Evolutionary conservation across 2,888 invertebrate species (phyloP).

Genomic region (Gryllus longicercus): DNA sequence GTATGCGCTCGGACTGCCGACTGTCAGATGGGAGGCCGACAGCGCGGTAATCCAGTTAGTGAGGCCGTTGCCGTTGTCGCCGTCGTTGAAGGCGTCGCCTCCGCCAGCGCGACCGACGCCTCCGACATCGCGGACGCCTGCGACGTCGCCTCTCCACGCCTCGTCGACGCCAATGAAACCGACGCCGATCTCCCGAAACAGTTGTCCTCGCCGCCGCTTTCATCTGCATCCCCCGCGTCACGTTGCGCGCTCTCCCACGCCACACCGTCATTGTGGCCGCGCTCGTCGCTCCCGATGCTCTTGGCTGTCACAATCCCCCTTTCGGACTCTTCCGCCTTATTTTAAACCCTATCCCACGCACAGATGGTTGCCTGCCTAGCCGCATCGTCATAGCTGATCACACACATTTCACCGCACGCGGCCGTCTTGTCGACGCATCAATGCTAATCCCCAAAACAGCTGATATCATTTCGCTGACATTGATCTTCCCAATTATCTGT

Average conservation of each 20-base stretch:
- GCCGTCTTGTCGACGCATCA: too few species aligned
- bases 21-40: neutral
- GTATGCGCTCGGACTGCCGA: neutral
- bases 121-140: neutral
- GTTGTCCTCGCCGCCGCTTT: too few species aligned
- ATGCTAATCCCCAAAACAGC: too few species aligned
- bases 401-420: too few species aligned
- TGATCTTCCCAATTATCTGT: too few species aligned
- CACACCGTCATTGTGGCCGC: too few species aligned
- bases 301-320: neutral
- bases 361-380: neutral
- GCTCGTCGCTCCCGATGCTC: too few species aligned
- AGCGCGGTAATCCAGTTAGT: conserved; percentile 6
- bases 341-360: neutral
- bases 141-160: neutral
- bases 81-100: neutral
- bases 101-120: neutral
- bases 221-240: too few species aligned
- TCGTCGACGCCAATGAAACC: neutral
- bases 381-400: too few species aligned
- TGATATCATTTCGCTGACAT: too few species aligned
- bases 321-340: neutral
- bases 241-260: too few species aligned
- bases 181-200: too few species aligned
- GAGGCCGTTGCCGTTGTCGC: neutral